Evolutionary conservation across 2,888 invertebrate species (phyloP), one percentile per base, ranked within the genome.

Genomic region (Brachylomia viminalis): DNA sequence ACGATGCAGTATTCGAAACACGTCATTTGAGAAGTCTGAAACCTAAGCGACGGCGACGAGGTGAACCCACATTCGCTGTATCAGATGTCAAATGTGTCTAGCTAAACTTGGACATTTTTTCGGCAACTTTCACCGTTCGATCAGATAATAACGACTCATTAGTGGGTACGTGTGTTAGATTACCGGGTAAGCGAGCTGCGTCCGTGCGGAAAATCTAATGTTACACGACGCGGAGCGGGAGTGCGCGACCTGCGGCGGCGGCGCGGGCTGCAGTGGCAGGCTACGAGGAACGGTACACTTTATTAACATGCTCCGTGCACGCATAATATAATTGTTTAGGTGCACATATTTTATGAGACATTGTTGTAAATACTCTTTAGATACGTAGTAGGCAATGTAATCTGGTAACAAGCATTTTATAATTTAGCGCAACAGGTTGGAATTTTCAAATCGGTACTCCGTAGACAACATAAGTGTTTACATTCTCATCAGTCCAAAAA

Each of bases 161-260:
- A 72, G 75, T 71, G 68, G 23, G 59, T 61, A 77, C 64, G 69
- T 72, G 80, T 84, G 80, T 82, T 67, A 69, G 73, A 74, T 85
- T 80, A 79, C 82, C 58, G 45, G 45, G 73, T 66, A 83, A 86
- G 78, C 81, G 85, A 73, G 78, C 72, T 70, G 79, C 84, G 71
- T 72, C 82, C 84, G 86, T 73, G 87, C 87, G 86, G 86, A 72
- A 86, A 79, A 83, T 85, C 61, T 77, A 68, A 80, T 83, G 82
- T 84, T 74, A 83, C 75, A 77, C 68, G 78, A 72, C 65, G 82
- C 74, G 20, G 71, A 70, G 47, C 70, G 70, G n/a, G n/a, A n/a
- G 10, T 42, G 42, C 42, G 6, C 8, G 42, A 42, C 42, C 8
- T 8, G 10, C 42, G 38, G 38, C 38, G 0, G 6, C 64, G 8